These are phyloP conservation scores for Serinus canaria DNA, from an alignment of 2,113 vertebrate genomes.

Conservation along the genomic window DNA sequence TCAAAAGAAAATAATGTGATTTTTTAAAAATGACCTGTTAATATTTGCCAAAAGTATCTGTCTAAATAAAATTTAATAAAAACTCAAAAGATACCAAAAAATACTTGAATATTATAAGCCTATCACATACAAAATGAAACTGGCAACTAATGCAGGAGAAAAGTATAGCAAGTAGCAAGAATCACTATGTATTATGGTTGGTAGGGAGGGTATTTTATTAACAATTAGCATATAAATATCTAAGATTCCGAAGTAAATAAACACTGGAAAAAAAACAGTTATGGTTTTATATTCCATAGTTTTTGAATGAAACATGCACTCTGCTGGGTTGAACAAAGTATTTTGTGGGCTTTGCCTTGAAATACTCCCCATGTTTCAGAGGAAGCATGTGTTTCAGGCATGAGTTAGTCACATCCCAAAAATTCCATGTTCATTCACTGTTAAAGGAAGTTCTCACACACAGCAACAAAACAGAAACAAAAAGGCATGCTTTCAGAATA, in stretches of 20 bases:
- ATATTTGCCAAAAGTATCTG: background rate
- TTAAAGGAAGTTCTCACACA: background rate
- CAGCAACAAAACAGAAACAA: background rate
- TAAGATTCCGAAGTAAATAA: background rate
- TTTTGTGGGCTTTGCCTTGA: background rate
- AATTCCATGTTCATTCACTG: background rate
- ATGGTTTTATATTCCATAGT: background rate
- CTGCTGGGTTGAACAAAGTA: background rate
- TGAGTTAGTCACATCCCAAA: background rate
- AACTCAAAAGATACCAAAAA: background rate
- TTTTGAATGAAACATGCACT: background rate
- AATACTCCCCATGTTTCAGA: background rate
- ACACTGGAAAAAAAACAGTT: background rate
- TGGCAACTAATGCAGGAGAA: background rate
- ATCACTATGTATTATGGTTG: background rate
- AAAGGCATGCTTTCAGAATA: background rate
- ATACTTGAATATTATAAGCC: background rate
- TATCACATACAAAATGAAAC: background rate
- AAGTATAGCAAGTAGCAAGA: background rate
- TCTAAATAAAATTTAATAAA: background rate
- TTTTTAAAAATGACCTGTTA: background rate
- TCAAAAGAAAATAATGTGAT: background rate
- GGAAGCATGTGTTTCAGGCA: background rate
- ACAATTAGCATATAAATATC: background rate
- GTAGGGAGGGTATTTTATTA: background rate